phyloP scores from a whole-genome alignment of 2,888 invertebrate species.

The Quadroppia sp. region DNA sequence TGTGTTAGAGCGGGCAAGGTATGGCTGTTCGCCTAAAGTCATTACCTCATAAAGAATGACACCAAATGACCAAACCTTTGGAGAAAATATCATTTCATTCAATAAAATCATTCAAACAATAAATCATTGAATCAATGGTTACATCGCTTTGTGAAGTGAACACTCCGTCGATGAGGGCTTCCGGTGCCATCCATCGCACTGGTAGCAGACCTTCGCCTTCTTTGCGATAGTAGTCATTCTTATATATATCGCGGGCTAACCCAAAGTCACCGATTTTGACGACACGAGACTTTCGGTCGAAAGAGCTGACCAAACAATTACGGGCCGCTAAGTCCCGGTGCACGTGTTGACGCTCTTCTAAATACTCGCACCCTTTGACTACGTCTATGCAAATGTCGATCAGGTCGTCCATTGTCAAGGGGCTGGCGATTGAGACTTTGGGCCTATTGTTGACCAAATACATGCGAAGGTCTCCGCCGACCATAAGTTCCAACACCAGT shows the following conservation, averaged over 20 bases:
- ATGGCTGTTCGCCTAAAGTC: constrained; percentile 93
- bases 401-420: constrained; percentile 72
- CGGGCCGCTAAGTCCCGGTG: constrained; percentile 89
- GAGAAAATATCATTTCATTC: background rate
- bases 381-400: constrained; percentile 92
- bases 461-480: constrained; percentile 87
- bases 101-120: background rate
- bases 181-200: constrained; percentile 98
- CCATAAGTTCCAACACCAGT: constrained; percentile 95
- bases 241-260: constrained; percentile 90
- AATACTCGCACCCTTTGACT: constrained; percentile 86
- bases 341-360: constrained; percentile 95
- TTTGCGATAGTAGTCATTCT: constrained; percentile 94
- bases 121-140: constrained; percentile 56
- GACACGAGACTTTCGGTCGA: constrained; percentile 59
- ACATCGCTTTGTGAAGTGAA: constrained; percentile 96
- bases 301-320: constrained; percentile 75
- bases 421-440: constrained; percentile 58
- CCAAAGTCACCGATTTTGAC: constrained; percentile 99
- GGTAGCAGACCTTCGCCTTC: constrained; percentile 84
- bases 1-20: constrained; percentile 84
- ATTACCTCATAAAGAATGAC: constrained; percentile 94
- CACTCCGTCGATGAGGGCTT: constrained; percentile 89
- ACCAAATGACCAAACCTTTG: constrained; percentile 55
- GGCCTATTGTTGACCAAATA: constrained; percentile 79